These are phyloP conservation scores for Caenorhabditis imperialis DNA, from an alignment of 2,888 invertebrate species.

Conservation along the genomic window DNA sequence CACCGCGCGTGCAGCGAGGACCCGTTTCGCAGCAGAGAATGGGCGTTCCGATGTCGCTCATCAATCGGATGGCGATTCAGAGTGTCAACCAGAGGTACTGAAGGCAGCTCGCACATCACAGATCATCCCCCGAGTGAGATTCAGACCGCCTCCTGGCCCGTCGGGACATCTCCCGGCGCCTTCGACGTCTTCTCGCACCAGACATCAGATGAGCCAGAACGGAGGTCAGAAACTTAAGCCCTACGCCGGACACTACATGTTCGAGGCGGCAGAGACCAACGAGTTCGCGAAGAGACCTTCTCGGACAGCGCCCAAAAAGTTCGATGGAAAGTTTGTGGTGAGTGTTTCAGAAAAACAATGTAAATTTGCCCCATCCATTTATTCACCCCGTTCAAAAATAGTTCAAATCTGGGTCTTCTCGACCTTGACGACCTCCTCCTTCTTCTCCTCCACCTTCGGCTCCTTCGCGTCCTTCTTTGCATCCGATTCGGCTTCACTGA, in stretches of 20 bases:
- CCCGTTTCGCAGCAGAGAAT: too few species aligned
- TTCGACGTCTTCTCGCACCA: not conserved
- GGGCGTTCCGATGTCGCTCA: too few species aligned
- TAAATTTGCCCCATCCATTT: too few species aligned
- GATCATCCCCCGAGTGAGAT: not conserved
- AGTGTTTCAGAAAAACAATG: not conserved
- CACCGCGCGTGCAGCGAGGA: too few species aligned
- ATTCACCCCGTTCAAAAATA: too few species aligned
- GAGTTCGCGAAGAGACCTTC: slow-evolving; percentile 28
- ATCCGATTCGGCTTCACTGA: too few species aligned
- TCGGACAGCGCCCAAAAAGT: slow-evolving; percentile 20
- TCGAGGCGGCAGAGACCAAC: slow-evolving; percentile 41
- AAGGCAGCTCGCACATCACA: not conserved
- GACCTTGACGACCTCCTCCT: too few species aligned
- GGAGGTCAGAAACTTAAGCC: not conserved
- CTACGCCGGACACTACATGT: slow-evolving; percentile 38
- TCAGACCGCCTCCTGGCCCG: not conserved
- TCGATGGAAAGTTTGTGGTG: slow-evolving; percentile 46
- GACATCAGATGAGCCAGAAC: slow-evolving; percentile 7
- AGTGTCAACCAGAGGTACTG: too few species aligned
- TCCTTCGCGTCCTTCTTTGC: too few species aligned
- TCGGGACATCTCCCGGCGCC: not conserved
- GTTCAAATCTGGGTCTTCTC: too few species aligned
- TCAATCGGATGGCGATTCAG: not conserved
- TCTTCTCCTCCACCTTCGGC: too few species aligned